Conservation (phyloP, 2,113 vertebrate genomes). For the Acanthisitta chloris region DNA sequence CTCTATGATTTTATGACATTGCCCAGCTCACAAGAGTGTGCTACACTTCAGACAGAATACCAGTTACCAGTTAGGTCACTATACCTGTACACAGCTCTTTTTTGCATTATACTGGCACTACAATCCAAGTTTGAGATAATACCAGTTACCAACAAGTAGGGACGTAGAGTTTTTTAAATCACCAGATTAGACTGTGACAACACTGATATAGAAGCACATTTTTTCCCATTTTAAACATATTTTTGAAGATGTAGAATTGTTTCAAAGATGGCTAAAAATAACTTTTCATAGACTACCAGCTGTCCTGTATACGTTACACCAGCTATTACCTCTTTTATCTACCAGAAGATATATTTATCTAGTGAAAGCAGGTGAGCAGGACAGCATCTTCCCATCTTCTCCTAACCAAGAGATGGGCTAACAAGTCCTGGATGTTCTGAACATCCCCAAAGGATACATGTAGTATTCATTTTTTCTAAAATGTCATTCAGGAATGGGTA, state of each 20-base stretch:
- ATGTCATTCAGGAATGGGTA: background rate
- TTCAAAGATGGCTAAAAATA: background rate
- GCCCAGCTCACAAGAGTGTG: accelerated
- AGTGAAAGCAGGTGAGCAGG: background rate
- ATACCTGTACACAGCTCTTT: background rate
- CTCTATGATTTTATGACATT: too few relatives aligned
- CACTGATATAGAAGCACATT: background rate
- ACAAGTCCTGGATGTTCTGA: background rate
- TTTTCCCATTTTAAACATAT: background rate
- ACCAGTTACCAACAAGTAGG: background rate
- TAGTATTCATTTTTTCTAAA: background rate
- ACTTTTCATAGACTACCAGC: background rate
- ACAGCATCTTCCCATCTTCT: background rate
- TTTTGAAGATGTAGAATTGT: background rate
- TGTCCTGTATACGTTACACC: background rate
- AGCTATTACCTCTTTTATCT: background rate
- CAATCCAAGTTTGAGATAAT: background rate
- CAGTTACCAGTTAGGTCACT: background rate
- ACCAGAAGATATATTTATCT: background rate
- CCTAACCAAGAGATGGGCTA: background rate
- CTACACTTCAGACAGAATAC: background rate
- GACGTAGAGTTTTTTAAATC: background rate
- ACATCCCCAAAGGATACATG: background rate
- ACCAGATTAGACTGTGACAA: background rate
- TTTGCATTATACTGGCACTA: background rate